Evolutionary conservation across 2,113 vertebrate species (phyloP), one percentile per base, ranked within the genome.

Genomic region (Grammomys dolichurus): DNA sequence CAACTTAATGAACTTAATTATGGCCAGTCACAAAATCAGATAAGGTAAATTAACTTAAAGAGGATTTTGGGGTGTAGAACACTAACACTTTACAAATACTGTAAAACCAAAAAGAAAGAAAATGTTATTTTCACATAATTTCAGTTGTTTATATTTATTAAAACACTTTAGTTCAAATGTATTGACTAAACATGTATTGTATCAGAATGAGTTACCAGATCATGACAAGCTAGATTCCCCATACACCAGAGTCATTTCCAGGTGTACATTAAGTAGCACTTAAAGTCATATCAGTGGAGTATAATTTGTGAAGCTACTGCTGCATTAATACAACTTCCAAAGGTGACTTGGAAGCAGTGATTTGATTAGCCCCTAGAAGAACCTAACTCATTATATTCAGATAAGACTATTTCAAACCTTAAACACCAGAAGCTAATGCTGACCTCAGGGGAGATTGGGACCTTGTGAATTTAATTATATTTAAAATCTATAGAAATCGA

Each of bases 271-370:
- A 95, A 91, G 24, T 84, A 94, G 5, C 77, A 91, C 51, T 67
- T 33, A 54, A 97, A 96, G 69, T 87, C 90, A 95, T 78, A 89
- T 94, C 94, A 97, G 28, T 60, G 54, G 69, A 82, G 51, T 76
- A 70, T 65, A 95, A 95, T 95, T 95, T 95, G 95, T 96, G 93
- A 86, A 93, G 33, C 46, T 89, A 85, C 31, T 36, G 26, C 90
- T 92, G 43, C 93, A 86, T 90, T 97, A 95, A 95, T 90, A 51
- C 51, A 97, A 82, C 77, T 87, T 94, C 76, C 73, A 67, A 92
- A 97, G 88, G 72, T 95, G 89, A 43, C 82, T 96, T 86, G 82
- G 77, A 51, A 58, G 54, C 58, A 9, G 1, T 46, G 77, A 91
- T 90, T 96, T 94, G 9, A 96, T 84, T 90, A 96, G 36, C 24